phyloP scores from a whole-genome alignment of 1,140 invertebrate species.

The Cryptotermes secundus region DNA sequence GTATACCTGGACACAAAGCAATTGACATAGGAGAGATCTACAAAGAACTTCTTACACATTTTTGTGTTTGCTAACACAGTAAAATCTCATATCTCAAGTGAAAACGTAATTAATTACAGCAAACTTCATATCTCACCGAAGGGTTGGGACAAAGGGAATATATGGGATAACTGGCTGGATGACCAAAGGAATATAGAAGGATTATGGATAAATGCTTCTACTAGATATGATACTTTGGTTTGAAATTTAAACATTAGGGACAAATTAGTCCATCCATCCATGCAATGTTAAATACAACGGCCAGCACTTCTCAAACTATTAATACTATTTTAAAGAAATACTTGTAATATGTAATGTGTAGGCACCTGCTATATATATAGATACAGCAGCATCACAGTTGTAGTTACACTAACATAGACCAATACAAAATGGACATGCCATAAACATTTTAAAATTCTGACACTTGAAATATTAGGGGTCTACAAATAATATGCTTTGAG shows the following conservation, averaged over 20 bases:
- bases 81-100: neutral
- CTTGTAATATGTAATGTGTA: slow-evolving; percentile 18
- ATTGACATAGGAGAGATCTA: neutral
- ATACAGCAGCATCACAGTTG: neutral
- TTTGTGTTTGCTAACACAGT: neutral
- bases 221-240: neutral
- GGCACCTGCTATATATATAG: slow-evolving; percentile 20
- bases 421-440: slow-evolving; percentile 15
- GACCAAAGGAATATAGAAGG: neutral
- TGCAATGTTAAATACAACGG: slow-evolving; percentile 7
- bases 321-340: slow-evolving; percentile 2
- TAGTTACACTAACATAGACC: slow-evolving; percentile 21
- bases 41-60: neutral
- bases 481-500: slow-evolving; percentile 20
- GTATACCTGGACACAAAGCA: neutral
- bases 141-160: neutral
- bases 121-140: neutral
- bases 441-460: slow-evolving; percentile 22
- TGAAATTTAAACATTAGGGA: slow-evolving; percentile 17
- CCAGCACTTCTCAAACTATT: slow-evolving; percentile 18
- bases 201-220: neutral
- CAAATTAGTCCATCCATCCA: slow-evolving; percentile 22
- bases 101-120: neutral
- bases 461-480: slow-evolving; percentile 7
- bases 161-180: neutral